Percentiles rank a stretch among this genome's conserved stretches.
phyloP scores from a whole-genome alignment of 2,888 invertebrate genomes.

The Athalia circularis region DNA sequence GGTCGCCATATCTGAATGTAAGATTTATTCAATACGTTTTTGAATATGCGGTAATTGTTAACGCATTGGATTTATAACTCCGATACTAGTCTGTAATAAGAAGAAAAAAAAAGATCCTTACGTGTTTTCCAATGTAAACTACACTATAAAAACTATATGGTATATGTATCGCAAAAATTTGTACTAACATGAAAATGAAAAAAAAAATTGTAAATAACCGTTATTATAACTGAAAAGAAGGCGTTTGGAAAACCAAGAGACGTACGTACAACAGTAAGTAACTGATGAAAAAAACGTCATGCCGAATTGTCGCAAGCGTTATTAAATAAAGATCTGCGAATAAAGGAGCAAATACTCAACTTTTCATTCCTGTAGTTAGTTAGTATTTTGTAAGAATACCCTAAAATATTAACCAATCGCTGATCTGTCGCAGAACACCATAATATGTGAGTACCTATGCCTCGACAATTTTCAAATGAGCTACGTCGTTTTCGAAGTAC shows the following conservation, averaged over 20 bases:
- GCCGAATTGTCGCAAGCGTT: conserved; percentile 21
- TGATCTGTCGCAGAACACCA: too few species aligned
- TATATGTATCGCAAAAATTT: conserved; percentile 29
- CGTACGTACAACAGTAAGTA: background rate
- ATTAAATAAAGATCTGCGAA: conserved; percentile 38
- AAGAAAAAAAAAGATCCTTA: conserved; percentile 7
- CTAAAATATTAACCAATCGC: too few species aligned
- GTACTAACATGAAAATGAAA: background rate
- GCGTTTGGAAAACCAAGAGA: conserved; percentile 23
- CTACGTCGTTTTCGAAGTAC: too few species aligned
- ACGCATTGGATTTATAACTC: conserved; percentile 26
- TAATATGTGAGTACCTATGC: too few species aligned
- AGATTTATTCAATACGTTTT: conserved; percentile 18
- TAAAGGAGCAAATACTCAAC: background rate
- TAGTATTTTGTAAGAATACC: too few species aligned
- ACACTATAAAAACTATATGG: conserved; percentile 27
- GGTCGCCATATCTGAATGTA: conserved; percentile 32
- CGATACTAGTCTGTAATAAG: conserved; percentile 1
- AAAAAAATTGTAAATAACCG: conserved; percentile 35
- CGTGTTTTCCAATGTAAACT: conserved; percentile 28
- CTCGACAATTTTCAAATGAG: too few species aligned
- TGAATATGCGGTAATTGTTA: conserved; percentile 6
- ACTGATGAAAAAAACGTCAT: conserved; percentile 3
- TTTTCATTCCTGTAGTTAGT: too few species aligned
- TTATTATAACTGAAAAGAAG: conserved; percentile 4